phyloP scores from a whole-genome alignment of 2,888 invertebrate genomes.

The Megalurothrips usitatus region DNA sequence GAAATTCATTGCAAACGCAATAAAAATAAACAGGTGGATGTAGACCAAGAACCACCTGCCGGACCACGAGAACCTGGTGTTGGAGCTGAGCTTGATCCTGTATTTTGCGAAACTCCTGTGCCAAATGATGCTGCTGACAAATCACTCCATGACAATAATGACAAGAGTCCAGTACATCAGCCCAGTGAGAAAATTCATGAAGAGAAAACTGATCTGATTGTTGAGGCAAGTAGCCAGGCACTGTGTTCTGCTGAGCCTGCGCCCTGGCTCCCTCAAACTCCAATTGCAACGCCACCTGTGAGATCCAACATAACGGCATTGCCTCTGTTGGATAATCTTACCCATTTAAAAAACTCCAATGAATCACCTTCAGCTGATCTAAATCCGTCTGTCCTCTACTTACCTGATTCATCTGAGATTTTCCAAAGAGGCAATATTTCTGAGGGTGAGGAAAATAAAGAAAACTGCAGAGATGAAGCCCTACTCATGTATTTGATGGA shows the following conservation, averaged over 20 bases:
- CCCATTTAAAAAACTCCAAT: conserved; percentile 11
- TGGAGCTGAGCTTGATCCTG: conserved; percentile 61
- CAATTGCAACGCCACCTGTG: neutral
- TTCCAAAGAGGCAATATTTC: neutral
- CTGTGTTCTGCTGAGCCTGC: neutral
- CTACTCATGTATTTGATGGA: conserved; percentile 30
- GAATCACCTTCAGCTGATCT: conserved; percentile 3
- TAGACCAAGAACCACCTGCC: conserved; percentile 35
- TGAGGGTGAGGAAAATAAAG: neutral
- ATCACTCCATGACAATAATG: conserved; percentile 22
- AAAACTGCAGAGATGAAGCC: neutral
- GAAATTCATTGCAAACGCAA: conserved; percentile 73
- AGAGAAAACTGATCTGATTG: conserved; percentile 28
- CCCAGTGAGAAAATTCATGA: conserved; percentile 32
- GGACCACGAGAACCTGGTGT: conserved; percentile 67
- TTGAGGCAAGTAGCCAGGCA: neutral
- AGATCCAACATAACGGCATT: neutral
- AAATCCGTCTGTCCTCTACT: neutral
- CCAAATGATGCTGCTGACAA: conserved; percentile 32
- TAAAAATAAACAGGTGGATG: conserved; percentile 50
- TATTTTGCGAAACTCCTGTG: conserved; percentile 40
- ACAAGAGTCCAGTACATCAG: conserved; percentile 30
- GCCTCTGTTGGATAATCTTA: neutral
- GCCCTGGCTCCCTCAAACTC: neutral
- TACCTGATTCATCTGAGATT: neutral